Evolutionary conservation across 1,140 invertebrate species (phyloP).

Genomic region (Hormaphis cornu): DNA sequence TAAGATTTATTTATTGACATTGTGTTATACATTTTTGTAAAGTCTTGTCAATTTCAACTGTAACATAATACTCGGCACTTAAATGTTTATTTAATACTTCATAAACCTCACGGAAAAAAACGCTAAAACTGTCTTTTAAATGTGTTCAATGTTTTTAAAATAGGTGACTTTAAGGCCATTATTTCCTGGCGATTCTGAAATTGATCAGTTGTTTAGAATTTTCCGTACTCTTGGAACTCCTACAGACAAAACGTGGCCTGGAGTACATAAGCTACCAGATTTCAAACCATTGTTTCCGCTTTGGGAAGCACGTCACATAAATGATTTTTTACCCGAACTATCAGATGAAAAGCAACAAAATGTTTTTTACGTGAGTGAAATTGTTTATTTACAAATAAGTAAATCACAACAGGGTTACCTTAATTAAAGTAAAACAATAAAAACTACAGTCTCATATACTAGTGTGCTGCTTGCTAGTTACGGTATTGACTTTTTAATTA

Average conservation of each 20-base stretch:
- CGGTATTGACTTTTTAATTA: background rate
- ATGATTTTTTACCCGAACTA: conserved; percentile 47
- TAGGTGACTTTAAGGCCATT: conserved; percentile 69
- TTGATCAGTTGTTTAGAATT: conserved; percentile 89
- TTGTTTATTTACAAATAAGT: conserved; percentile 8
- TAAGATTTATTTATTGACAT: too few relatives aligned
- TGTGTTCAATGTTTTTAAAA: conserved; percentile 36
- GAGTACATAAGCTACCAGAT: conserved; percentile 72
- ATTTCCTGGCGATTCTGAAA: conserved; percentile 94
- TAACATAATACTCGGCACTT: too few relatives aligned
- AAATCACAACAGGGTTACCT: background rate
- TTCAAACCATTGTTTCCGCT: conserved; percentile 81
- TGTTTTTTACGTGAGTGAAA: conserved; percentile 54
- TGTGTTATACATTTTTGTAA: too few relatives aligned
- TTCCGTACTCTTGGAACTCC: conserved; percentile 86
- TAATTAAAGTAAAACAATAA: background rate
- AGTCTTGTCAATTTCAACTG: background rate
- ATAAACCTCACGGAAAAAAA: too few relatives aligned
- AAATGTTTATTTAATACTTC: too few relatives aligned
- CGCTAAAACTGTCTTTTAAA: too few relatives aligned
- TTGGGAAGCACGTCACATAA: conserved; percentile 59
- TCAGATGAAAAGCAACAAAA: conserved; percentile 49
- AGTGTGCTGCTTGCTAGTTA: background rate
- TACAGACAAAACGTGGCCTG: conserved; percentile 71
- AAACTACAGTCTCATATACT: background rate